These are phyloP conservation scores for Hydropsyche tenuis DNA, from an alignment of 1,140 invertebrate genomes.

Conservation along the genomic window DNA sequence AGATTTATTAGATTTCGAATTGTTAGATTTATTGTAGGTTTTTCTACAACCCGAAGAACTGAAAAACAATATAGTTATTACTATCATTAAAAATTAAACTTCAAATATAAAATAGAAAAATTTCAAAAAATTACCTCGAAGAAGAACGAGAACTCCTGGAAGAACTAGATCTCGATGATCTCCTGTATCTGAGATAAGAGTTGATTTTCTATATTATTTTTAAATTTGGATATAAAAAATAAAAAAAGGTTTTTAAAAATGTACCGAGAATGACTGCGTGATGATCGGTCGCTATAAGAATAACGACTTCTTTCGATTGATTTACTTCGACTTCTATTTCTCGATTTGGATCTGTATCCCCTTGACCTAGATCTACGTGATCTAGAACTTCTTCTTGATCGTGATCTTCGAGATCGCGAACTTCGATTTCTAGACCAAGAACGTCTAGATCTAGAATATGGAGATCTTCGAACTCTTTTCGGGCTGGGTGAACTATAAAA, in stretches of 20 bases:
- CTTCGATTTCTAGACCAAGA: slow-evolving; percentile 54
- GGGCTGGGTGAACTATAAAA: slow-evolving; percentile 34
- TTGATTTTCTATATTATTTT: background rate
- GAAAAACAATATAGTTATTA: background rate
- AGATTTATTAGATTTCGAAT: slow-evolving; percentile 17
- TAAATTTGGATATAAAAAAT: background rate
- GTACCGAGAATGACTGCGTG: slow-evolving; percentile 37
- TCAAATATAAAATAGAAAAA: too few relatives aligned
- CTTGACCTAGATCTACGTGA: slow-evolving; percentile 47
- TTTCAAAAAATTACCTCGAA: too few relatives aligned
- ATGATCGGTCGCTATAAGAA: slow-evolving; percentile 31
- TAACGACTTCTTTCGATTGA: slow-evolving; percentile 51
- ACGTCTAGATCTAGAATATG: slow-evolving; percentile 47
- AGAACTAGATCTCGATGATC: slow-evolving; percentile 33
- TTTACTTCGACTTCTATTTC: slow-evolving; percentile 53
- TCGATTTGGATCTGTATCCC: slow-evolving; percentile 54
- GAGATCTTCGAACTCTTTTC: slow-evolving; percentile 35
- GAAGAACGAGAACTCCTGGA: slow-evolving; percentile 23
- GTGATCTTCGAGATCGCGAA: slow-evolving; percentile 57
- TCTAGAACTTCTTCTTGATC: slow-evolving; percentile 57
- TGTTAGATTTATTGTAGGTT: slow-evolving; percentile 49
- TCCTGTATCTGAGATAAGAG: slow-evolving; percentile 14
- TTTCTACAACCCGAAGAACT: slow-evolving; percentile 36
- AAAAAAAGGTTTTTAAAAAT: background rate
- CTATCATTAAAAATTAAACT: slow-evolving; percentile 1